Conservation (phyloP, 1,140 invertebrate genomes). For the Euschistus heros region DNA sequence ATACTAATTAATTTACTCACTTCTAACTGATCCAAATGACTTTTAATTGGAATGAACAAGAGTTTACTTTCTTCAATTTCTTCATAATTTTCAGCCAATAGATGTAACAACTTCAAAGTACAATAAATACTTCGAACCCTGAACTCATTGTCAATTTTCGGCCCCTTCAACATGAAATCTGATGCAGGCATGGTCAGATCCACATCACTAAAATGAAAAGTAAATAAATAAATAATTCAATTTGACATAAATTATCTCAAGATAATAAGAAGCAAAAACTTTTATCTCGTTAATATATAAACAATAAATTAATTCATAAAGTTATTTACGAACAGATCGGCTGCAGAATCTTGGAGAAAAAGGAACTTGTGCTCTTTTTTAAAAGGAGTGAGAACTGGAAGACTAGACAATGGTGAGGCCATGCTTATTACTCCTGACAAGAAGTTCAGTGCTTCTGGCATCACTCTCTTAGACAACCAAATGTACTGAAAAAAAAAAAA, state of each 20-base stretch:
- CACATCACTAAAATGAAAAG: not conserved
- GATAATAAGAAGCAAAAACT: no score
- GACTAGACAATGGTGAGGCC: constrained; percentile 18
- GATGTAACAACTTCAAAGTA: constrained; percentile 42
- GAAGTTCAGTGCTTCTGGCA: constrained; percentile 68
- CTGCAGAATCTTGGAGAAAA: constrained; percentile 34
- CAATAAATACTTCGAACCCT: constrained; percentile 43
- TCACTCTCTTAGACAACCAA: constrained; percentile 63
- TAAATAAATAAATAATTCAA: not conserved
- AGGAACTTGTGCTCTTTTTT: constrained; percentile 42
- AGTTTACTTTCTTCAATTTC: constrained; percentile 42
- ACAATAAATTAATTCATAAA: no score
- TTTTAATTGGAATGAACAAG: constrained; percentile 38
- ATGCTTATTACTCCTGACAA: constrained; percentile 56
- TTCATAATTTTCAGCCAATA: constrained; percentile 43
- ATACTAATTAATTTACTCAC: constrained; percentile 25
- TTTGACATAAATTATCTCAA: no score
- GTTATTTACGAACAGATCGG: not conserved
- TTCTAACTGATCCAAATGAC: constrained; percentile 34
- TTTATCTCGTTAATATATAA: no score
- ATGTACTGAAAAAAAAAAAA: constrained; percentile 52
- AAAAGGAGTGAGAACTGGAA: constrained; percentile 46
- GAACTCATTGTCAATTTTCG: constrained; percentile 46
- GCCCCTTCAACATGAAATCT: constrained; percentile 39
- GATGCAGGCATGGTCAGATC: constrained; percentile 35